Base-by-base conservation (phyloP, 1,140 invertebrate species). In the Monochamus saltuarius region DNA sequence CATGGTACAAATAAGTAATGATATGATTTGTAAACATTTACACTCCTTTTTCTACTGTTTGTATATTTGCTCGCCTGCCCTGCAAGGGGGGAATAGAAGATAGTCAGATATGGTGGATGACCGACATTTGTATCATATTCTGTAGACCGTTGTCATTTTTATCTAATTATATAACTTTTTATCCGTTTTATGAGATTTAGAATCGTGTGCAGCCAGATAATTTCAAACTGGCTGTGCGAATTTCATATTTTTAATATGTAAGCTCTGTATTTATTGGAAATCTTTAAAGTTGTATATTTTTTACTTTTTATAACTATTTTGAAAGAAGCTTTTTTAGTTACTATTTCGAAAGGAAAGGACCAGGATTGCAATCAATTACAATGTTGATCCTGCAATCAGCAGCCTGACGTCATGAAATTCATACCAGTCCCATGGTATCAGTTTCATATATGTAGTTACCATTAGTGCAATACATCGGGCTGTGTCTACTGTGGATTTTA, bases 1-100 rank as follows among this genome's bases (percentile, higher is more conserved):
- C 65, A 74, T 75, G 75, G 73, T 76, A 76, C 75, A 75, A 76
- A 75, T 73, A 74, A 69, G 68, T 74, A 74, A 68, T 71, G 71
- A 73, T 73, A 75, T 75, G 73, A 72, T 75, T 75, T 74, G 70
- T 76, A 76, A 73, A 72, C 66, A 70, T 74, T 73, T 73, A 73
- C 73, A 76, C 73, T 75, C 72, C 71, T 74, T 76, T 75, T 76
- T 76, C 73, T 76, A 76, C 73, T 73, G 67, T 74, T 74, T 75
- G 70, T 76, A 74, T 73, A 73, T 73, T 76, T 57, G 42, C 42
- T 35, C 45, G 53, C 43, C 43, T 51, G 59, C 56, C 54, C 61
- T 61, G 56, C 56, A 49, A 38, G 53, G 47, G 22, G 59, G 59
- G 65, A 61, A 57, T 65, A 65, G 65, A 65, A 61, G 52, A 62